A percentile compares a stretch with the other conserved stretches of the same genome.
phyloP scores from a whole-genome alignment of 2,888 invertebrate genomes.

The Orthonychiurus folsomi region DNA sequence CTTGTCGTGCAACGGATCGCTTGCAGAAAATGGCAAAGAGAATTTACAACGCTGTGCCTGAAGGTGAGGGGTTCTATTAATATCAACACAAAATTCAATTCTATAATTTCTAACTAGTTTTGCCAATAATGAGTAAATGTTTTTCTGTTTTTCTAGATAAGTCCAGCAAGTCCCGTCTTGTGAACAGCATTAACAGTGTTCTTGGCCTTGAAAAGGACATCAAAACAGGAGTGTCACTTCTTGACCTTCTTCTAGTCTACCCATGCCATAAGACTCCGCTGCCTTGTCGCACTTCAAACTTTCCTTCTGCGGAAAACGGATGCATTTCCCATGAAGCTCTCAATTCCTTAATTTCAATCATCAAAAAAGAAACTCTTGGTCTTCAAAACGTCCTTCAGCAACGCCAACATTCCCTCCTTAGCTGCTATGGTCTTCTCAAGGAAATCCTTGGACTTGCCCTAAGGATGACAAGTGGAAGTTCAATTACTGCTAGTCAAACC shows the following conservation, averaged over 20 bases:
- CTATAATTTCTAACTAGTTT: too few relatives aligned
- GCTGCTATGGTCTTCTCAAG: constrained; percentile 37
- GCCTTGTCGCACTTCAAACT: constrained; percentile 56
- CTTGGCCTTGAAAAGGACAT: constrained; percentile 29
- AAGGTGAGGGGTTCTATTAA: constrained; percentile 19
- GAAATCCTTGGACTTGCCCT: constrained; percentile 37
- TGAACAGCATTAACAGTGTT: constrained; percentile 29
- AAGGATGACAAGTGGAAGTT: constrained; percentile 23
- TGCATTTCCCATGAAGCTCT: constrained; percentile 65
- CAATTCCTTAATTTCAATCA: constrained; percentile 67
- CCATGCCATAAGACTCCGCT: constrained; percentile 73
- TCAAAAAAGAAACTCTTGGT: constrained; percentile 59
- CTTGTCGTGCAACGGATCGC: constrained; percentile 60
- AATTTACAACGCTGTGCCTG: constrained; percentile 30
- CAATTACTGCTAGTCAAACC: constrained; percentile 11
- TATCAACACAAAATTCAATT: neutral
- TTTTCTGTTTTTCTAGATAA: too few relatives aligned
- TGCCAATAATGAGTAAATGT: too few relatives aligned
- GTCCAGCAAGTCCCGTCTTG: constrained; percentile 29
- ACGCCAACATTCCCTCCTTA: constrained; percentile 34
- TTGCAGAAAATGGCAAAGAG: constrained; percentile 45
- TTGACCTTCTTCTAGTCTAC: constrained; percentile 71
- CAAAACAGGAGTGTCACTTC: constrained; percentile 34
- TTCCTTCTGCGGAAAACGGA: constrained; percentile 20
- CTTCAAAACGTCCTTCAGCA: constrained; percentile 29